phyloP scores from a whole-genome alignment of 2,797 vertebrate genomes.

The Natrix natrix region DNA sequence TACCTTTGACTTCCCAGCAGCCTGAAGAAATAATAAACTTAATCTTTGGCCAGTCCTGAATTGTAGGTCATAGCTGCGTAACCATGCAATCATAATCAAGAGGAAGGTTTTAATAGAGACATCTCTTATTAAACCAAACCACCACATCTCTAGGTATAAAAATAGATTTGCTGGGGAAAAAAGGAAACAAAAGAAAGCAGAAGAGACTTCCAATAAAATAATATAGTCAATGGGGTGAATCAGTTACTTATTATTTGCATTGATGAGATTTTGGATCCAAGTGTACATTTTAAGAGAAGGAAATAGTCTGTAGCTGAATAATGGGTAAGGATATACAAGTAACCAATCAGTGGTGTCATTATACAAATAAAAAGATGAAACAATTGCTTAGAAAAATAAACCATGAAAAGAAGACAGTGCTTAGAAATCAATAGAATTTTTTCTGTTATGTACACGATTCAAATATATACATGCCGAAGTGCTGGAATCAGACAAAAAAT shows the following conservation, averaged over 20 bases:
- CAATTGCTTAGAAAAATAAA: neutral
- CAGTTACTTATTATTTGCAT: neutral
- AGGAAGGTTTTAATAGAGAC: neutral
- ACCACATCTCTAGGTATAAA: neutral
- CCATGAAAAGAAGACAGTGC: neutral
- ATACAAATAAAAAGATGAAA: neutral
- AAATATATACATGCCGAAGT: neutral
- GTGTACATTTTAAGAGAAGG: neutral
- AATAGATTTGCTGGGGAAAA: neutral
- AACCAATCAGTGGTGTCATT: neutral
- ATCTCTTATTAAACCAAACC: neutral
- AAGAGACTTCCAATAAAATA: neutral
- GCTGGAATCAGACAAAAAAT: constrained; percentile 4
- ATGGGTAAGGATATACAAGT: neutral
- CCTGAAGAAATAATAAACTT: neutral
- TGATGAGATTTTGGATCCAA: neutral
- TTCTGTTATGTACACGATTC: neutral
- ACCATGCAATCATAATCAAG: neutral
- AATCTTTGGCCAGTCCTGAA: neutral
- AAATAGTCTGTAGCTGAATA: neutral
- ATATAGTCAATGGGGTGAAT: neutral
- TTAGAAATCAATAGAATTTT: neutral
- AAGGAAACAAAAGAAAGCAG: neutral
- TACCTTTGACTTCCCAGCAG: neutral
- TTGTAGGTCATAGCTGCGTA: neutral